Evolutionary conservation across 1,140 invertebrate genomes (phyloP).

Genomic region (Polyergus mexicanus): DNA sequence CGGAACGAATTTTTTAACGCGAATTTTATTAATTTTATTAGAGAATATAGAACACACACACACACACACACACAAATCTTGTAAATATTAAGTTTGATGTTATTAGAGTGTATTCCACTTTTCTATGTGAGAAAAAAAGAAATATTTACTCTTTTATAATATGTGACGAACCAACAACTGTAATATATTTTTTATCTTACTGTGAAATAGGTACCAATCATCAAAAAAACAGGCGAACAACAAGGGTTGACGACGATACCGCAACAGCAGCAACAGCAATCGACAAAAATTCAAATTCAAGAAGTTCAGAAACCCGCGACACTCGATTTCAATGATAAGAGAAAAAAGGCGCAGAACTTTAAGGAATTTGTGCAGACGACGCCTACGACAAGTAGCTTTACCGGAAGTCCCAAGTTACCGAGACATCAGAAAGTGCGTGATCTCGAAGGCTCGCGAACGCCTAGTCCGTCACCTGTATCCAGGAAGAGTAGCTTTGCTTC

Average conservation of each 20-base stretch:
- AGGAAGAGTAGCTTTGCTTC: slow-evolving; percentile 93
- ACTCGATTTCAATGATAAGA: slow-evolving; percentile 82
- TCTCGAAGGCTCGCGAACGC: slow-evolving; percentile 85
- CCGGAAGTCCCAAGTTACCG: slow-evolving; percentile 80
- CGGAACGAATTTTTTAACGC: no score
- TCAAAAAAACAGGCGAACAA: slow-evolving; percentile 59
- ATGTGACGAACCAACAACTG: background rate
- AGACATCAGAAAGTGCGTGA: slow-evolving; percentile 85
- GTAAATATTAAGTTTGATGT: no score
- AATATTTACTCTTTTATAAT: background rate
- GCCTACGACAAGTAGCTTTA: slow-evolving; percentile 74
- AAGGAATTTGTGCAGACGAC: slow-evolving; percentile 81
- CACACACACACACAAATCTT: no score
- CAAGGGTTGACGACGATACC: background rate
- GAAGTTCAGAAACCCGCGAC: slow-evolving; percentile 83
- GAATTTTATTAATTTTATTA: background rate
- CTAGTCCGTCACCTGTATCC: slow-evolving; percentile 89
- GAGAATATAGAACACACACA: background rate
- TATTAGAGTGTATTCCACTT: background rate
- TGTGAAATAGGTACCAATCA: slow-evolving; percentile 71
- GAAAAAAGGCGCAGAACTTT: slow-evolving; percentile 81
- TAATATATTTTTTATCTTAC: background rate
- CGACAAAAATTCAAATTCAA: slow-evolving; percentile 58
- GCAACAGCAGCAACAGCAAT: slow-evolving; percentile 34
- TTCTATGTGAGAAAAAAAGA: background rate